These are phyloP conservation scores for Caenorhabditis remanei DNA, from an alignment of 1,140 invertebrate genomes.

Conservation along the genomic window DNA sequence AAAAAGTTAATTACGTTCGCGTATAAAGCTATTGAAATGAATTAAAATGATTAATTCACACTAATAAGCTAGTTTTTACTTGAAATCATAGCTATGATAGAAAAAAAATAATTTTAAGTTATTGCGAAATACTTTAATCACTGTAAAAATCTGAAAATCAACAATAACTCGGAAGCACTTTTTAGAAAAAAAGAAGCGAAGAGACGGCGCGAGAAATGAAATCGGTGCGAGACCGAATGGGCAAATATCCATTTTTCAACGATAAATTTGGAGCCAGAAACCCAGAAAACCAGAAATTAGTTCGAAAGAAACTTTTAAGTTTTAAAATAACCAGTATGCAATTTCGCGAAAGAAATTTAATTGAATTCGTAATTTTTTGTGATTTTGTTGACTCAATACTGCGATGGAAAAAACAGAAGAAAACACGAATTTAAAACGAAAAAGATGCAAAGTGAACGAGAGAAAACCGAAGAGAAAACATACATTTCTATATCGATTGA, in stretches of 20 bases:
- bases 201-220: not conserved
- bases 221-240: not conserved
- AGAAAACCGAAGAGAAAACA: not conserved
- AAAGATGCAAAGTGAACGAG: not conserved
- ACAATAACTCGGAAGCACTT: not conserved
- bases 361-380: not conserved
- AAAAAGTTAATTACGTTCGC: too few species aligned
- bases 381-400: not conserved
- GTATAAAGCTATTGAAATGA: too few species aligned
- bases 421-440: not conserved
- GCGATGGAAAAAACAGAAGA: too few species aligned
- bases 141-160: conserved; percentile 1
- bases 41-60: too few species aligned
- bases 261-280: not conserved
- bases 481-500: not conserved
- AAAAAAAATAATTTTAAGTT: conserved; percentile 18
- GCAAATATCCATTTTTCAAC: not conserved
- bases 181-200: not conserved
- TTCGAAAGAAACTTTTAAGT: not conserved
- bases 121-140: conserved; percentile 22
- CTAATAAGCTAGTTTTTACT: not conserved
- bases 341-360: too few species aligned
- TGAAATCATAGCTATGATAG: not conserved
- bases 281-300: not conserved
- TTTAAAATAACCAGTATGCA: not conserved